These are phyloP conservation scores for Zaprionus ornatus DNA, from an alignment of 1,140 invertebrate species.

Conservation along the genomic window DNA sequence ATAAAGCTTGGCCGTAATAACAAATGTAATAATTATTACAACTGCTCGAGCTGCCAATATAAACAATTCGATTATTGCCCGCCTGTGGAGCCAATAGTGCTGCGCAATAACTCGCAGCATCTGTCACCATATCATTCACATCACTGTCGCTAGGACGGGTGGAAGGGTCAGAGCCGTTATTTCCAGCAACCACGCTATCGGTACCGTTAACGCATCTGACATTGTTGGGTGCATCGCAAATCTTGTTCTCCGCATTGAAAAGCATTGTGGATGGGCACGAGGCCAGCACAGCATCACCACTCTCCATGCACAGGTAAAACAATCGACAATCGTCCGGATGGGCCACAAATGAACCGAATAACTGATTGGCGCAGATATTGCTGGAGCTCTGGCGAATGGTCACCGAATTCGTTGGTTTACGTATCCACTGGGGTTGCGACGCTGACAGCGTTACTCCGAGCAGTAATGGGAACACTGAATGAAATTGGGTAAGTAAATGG, in stretches of 20 bases:
- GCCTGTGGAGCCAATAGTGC: constrained; percentile 36
- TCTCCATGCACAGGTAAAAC: constrained; percentile 73
- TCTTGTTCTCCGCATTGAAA: constrained; percentile 65
- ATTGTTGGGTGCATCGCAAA: constrained; percentile 68
- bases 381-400: constrained; percentile 63
- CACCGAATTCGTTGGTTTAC: constrained; percentile 68
- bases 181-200: background rate
- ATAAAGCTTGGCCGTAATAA: constrained; percentile 76
- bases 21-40: constrained; percentile 75
- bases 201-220: constrained; percentile 57
- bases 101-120: constrained; percentile 63
- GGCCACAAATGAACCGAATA: constrained; percentile 66
- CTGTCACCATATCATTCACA: constrained; percentile 50
- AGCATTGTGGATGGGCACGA: constrained; percentile 74
- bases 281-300: constrained; percentile 70
- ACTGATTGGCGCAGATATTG: constrained; percentile 56
- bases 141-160: constrained; percentile 21
- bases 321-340: constrained; percentile 67
- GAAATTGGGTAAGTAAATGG: background rate
- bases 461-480: constrained; percentile 10
- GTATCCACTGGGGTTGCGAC: constrained; percentile 21
- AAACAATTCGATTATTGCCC: constrained; percentile 60
- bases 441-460: background rate
- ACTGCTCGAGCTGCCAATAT: constrained; percentile 64
- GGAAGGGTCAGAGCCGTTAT: background rate